A percentile compares a stretch with the other conserved stretches of the same genome.
Evolutionary conservation across 2,113 vertebrate species (phyloP).

Genomic region (Cricetomys ansorgei): DNA sequence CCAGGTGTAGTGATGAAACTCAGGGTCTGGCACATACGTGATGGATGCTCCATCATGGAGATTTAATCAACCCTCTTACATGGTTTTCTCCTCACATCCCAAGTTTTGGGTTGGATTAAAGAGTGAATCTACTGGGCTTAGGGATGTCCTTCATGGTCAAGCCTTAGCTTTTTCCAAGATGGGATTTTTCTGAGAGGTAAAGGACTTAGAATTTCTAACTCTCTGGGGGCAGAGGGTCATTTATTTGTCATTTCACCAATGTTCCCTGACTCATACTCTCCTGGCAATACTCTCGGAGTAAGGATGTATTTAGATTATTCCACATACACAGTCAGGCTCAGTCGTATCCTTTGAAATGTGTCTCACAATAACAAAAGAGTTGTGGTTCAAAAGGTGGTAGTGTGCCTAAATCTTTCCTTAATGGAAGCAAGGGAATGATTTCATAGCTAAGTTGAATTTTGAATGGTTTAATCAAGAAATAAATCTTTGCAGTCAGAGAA

Average conservation of each 20-base stretch:
- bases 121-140: background rate
- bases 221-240: background rate
- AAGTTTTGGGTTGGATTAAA: background rate
- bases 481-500: background rate
- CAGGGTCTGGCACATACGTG: background rate
- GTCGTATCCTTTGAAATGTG: background rate
- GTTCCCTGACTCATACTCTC: background rate
- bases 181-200: background rate
- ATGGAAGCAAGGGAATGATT: background rate
- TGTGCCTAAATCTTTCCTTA: background rate
- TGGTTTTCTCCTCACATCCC: background rate
- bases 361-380: background rate
- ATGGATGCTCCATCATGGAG: background rate
- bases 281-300: background rate
- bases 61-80: rapidly evolving
- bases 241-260: background rate
- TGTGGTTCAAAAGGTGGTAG: background rate
- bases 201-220: background rate
- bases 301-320: background rate
- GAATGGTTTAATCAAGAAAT: background rate
- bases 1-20: background rate
- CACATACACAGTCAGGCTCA: background rate
- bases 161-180: background rate
- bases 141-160: background rate
- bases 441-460: background rate